phyloP scores from a whole-genome alignment of 2,113 vertebrate species.

The Paramisgurnus dabryanus region DNA sequence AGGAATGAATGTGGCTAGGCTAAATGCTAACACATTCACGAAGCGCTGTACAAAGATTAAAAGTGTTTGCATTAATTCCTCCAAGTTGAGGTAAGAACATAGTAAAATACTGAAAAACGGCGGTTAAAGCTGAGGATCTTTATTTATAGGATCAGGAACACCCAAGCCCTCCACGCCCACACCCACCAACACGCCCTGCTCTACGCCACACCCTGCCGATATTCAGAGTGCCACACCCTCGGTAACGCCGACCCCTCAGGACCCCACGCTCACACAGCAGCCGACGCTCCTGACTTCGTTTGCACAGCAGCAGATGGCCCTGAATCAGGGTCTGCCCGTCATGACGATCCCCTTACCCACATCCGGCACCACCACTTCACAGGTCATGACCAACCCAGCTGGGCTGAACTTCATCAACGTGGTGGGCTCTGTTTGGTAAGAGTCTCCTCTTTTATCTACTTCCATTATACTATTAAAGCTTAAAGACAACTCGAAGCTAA shows the following conservation, averaged over 20 bases:
- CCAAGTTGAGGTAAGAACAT: too few relatives aligned
- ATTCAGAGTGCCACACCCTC: slow-evolving; percentile 83
- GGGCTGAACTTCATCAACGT: slow-evolving; percentile 97
- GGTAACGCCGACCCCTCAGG: slow-evolving; percentile 84
- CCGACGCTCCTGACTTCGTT: slow-evolving; percentile 86
- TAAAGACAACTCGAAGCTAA: background rate
- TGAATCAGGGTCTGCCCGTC: slow-evolving; percentile 78
- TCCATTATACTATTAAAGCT: background rate
- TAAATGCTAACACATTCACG: too few relatives aligned
- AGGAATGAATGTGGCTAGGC: too few relatives aligned
- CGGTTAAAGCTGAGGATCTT: too few relatives aligned
- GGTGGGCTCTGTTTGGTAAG: slow-evolving; percentile 94
- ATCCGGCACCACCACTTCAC: slow-evolving; percentile 86
- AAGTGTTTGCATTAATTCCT: too few relatives aligned
- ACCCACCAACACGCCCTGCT: slow-evolving; percentile 93
- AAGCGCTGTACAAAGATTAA: too few relatives aligned
- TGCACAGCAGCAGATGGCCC: slow-evolving; percentile 91
- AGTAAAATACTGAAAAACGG: too few relatives aligned
- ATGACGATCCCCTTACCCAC: slow-evolving; percentile 96
- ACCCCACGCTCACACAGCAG: slow-evolving; percentile 80
- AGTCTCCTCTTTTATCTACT: slow-evolving; percentile 6
- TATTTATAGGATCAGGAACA: slow-evolving; percentile 91
- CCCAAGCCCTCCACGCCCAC: slow-evolving; percentile 97
- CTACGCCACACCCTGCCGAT: slow-evolving; percentile 89
- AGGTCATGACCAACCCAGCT: slow-evolving; percentile 89